phyloP scores from a whole-genome alignment of 1,140 invertebrate species.

The Philaenus spumarius region DNA sequence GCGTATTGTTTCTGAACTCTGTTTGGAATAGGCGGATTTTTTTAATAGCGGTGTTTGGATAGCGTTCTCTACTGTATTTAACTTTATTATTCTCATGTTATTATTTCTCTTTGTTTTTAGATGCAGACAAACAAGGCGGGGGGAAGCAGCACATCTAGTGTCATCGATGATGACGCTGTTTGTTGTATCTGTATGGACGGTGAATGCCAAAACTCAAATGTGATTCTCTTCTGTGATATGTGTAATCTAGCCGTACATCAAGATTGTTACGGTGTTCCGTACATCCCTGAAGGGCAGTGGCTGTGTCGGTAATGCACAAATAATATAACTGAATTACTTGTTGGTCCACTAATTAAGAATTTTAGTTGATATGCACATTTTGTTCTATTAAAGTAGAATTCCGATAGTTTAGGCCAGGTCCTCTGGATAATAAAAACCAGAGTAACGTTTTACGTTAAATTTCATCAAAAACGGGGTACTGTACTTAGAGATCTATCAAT shows the following conservation, averaged over 20 bases:
- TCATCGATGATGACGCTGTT: constrained; percentile 95
- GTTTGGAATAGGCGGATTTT: too few relatives aligned
- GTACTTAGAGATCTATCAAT: too few relatives aligned
- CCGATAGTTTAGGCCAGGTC: too few relatives aligned
- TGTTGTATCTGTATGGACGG: constrained; percentile 95
- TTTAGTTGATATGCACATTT: too few relatives aligned
- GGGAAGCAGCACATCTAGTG: constrained; percentile 49
- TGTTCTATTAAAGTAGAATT: too few relatives aligned
- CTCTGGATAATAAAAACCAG: too few relatives aligned
- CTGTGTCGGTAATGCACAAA: constrained; percentile 78
- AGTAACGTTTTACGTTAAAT: too few relatives aligned
- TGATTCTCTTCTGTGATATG: constrained; percentile 98
- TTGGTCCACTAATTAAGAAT: too few relatives aligned
- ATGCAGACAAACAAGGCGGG: constrained; percentile 50
- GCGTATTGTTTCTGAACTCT: too few relatives aligned
- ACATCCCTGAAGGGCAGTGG: constrained; percentile 99
- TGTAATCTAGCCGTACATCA: constrained; percentile 98
- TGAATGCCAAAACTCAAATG: constrained; percentile 95
- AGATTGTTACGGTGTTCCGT: constrained; percentile 98
- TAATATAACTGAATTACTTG: too few relatives aligned
- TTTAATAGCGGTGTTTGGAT: background rate
- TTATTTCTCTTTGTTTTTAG: constrained; percentile 46
- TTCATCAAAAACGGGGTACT: too few relatives aligned
- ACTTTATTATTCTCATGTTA: background rate
- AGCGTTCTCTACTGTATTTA: background rate